Conservation (phyloP, 2,888 invertebrate genomes). For the Lagria hirta region DNA sequence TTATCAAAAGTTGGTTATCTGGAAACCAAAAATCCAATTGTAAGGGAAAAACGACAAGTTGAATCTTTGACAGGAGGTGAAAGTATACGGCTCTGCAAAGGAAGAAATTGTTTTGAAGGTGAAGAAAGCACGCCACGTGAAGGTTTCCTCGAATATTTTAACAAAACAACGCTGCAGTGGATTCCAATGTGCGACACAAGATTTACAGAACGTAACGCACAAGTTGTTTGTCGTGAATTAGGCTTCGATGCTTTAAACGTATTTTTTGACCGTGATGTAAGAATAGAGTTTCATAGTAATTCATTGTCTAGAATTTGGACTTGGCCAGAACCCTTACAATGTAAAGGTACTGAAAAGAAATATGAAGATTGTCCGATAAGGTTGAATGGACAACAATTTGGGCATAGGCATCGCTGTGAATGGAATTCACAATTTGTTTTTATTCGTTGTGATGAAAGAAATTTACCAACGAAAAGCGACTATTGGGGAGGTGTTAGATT, state of each 20-base stretch:
- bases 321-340: slow-evolving; percentile 92
- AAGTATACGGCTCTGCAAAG: slow-evolving; percentile 78
- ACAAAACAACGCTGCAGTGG: slow-evolving; percentile 93
- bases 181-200: slow-evolving; percentile 93
- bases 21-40: slow-evolving; percentile 49
- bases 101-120: slow-evolving; percentile 64
- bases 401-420: slow-evolving; percentile 80
- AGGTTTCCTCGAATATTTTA: slow-evolving; percentile 95
- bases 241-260: slow-evolving; percentile 88
- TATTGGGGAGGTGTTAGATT: slow-evolving; percentile 98
- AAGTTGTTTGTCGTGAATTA: slow-evolving; percentile 93
- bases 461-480: slow-evolving; percentile 64
- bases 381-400: slow-evolving; percentile 86
- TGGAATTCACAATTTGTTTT: slow-evolving; percentile 93
- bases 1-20: slow-evolving; percentile 50
- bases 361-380: slow-evolving; percentile 85
- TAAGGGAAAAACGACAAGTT: slow-evolving; percentile 56
- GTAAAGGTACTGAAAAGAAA: slow-evolving; percentile 72
- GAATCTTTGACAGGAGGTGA: slow-evolving; percentile 61
- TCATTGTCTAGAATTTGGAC: slow-evolving; percentile 86
- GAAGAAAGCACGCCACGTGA: slow-evolving; percentile 62
- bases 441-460: slow-evolving; percentile 79
- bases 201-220: slow-evolving; percentile 95
- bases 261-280: slow-evolving; percentile 80
- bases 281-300: slow-evolving; percentile 88